Evolutionary conservation across 2,888 invertebrate species (phyloP), one percentile per base, ranked within the genome.

Genomic region (Rhamnusium bicolor): DNA sequence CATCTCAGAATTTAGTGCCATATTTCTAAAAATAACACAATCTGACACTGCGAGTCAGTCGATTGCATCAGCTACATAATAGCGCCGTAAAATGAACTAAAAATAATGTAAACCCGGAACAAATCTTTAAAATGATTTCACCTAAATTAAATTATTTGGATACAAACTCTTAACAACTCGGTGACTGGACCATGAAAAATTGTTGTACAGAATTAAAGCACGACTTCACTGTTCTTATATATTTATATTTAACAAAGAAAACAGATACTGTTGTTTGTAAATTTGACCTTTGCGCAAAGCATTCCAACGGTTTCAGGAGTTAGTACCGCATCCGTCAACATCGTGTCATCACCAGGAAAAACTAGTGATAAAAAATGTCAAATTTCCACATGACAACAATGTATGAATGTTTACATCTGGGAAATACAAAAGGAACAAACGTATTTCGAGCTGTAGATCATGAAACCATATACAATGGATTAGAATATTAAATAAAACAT

Each of bases 71-170:
- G 58, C 16, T 12, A 19, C 18, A 32, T 16, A 27, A 32, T 58
- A 58, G 29, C 29, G 27, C 56, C 29, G 27, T 29, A 58, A 58
- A 58, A 58, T 58, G 32, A 58, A 29, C 32, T 16, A 29, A 58
- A 58, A 58, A 32, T 32, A 32, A 58, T 10, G 32, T n/a, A 58
- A 58, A 32, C 58, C 10, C 58, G 58, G 14, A 40, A 40, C n/a
- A 40, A 40, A 1, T 10, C 32, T 10, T 32, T 32, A 10, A 40
- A 40, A 40, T 1, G 0, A 12, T 40, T 40, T 40, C n/a, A 40
- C 40, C 10, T 40, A n/a, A 0, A 40, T 40, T 1, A 4, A 12
- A n/a, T 4, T 40, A 40, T 40, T 40, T n/a, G 10, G n/a, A n/a
- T n/a, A n/a, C n/a, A n/a, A n/a, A n/a, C n/a, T n/a, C n/a, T n/a